Conservation (phyloP, 2,113 vertebrate species). For the Thunnus thynnus region DNA sequence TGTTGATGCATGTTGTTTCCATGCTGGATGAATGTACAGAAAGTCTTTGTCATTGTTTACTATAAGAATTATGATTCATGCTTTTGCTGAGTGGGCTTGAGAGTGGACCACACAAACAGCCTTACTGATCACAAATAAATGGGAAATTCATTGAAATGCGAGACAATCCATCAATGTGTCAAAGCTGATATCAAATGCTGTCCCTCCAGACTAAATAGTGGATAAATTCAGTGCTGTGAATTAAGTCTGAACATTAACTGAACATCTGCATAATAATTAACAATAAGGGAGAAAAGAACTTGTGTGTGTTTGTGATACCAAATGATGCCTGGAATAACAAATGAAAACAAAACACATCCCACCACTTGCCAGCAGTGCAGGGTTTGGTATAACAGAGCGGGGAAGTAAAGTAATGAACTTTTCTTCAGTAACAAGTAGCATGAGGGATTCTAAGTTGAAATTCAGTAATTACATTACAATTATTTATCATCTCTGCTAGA, state of each 20-base stretch:
- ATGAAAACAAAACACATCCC: neutral
- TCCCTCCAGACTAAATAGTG: constrained; percentile 24
- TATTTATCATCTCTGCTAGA: no score
- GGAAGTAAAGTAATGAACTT: no score
- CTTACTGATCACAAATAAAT: constrained; percentile 40
- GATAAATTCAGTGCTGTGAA: constrained; percentile 23
- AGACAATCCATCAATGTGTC: constrained; percentile 49
- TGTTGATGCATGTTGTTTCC: constrained; percentile 37
- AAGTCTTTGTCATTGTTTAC: constrained; percentile 67
- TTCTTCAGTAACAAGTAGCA: no score
- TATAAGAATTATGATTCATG: constrained; percentile 58
- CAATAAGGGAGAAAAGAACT: no score
- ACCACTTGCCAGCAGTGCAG: neutral
- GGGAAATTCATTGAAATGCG: constrained; percentile 30
- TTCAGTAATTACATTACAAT: no score
- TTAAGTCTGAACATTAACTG: constrained; percentile 7
- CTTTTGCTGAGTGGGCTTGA: constrained; percentile 48
- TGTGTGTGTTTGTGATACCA: neutral
- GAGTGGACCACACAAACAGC: constrained; percentile 31
- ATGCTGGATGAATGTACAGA: constrained; percentile 50
- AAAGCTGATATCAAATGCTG: constrained; percentile 28
- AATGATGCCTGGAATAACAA: neutral
- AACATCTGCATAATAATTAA: constrained; percentile 19
- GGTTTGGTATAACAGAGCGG: no score
- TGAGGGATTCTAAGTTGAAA: no score